Conservation (phyloP, 2,113 vertebrate species). For the Thamnophis sirtalis region DNA sequence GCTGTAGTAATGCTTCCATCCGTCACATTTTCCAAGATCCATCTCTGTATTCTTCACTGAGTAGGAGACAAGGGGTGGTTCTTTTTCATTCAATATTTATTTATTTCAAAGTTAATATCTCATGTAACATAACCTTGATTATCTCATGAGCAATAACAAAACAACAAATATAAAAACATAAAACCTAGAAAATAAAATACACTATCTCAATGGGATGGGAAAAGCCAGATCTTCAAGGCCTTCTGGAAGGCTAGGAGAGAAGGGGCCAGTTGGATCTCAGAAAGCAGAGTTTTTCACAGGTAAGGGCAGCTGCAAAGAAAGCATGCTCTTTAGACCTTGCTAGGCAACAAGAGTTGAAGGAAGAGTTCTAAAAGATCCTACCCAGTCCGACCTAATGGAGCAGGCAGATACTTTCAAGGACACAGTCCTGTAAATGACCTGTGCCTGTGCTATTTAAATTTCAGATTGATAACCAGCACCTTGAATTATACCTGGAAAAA, state of each 20-base stretch:
- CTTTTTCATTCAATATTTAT: neutral
- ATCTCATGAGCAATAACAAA: neutral
- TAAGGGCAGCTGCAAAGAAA: neutral
- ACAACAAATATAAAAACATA: neutral
- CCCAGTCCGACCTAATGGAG: too few relatives aligned
- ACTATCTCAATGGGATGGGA: neutral
- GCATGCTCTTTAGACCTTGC: too few relatives aligned
- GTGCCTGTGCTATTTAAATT: too few relatives aligned
- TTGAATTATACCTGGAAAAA: too few relatives aligned
- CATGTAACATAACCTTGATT: neutral
- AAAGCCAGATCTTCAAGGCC: neutral
- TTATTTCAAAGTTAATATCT: neutral
- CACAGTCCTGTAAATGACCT: too few relatives aligned
- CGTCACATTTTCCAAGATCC: neutral
- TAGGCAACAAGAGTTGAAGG: neutral
- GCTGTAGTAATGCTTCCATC: neutral
- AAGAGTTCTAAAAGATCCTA: too few relatives aligned
- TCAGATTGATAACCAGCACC: too few relatives aligned
- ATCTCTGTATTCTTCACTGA: neutral
- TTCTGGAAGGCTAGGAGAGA: neutral
- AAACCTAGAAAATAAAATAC: neutral
- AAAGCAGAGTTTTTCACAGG: neutral
- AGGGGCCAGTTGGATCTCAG: neutral
- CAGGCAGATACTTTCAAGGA: too few relatives aligned
- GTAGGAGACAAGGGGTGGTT: neutral